Conservation (phyloP, 2,797 vertebrate genomes). For the Spizella passerina region DNA sequence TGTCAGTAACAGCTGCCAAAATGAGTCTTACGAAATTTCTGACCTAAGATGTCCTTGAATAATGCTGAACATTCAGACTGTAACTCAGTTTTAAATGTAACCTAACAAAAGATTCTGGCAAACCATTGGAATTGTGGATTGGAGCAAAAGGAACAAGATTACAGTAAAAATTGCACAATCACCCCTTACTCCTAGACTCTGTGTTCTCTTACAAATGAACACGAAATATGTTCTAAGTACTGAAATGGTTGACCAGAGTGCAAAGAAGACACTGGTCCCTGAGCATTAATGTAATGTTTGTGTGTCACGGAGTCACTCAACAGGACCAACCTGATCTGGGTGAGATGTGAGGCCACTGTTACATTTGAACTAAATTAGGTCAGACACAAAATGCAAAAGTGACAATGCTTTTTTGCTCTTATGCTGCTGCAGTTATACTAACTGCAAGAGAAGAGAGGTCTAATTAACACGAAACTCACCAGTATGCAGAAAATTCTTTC, state of each 20-base stretch:
- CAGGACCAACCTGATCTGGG: constrained; percentile 1
- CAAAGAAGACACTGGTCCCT: neutral
- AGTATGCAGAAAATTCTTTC: neutral
- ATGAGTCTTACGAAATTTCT: neutral
- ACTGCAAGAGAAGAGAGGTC: neutral
- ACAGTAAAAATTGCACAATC: neutral
- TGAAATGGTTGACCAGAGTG: neutral
- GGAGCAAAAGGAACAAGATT: neutral
- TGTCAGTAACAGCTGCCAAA: neutral
- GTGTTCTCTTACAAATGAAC: neutral
- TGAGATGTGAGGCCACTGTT: neutral
- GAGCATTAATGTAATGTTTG: neutral
- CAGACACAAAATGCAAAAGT: neutral
- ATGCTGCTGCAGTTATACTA: accelerated
- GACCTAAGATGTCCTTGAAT: neutral
- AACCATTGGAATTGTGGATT: neutral
- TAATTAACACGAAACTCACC: no score
- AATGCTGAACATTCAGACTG: neutral
- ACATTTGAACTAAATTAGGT: neutral
- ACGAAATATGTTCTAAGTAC: neutral
- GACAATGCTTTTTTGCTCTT: neutral
- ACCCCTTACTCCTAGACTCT: neutral
- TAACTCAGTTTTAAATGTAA: neutral
- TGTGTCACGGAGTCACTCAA: neutral
- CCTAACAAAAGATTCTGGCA: neutral